Evolutionary conservation across 2,888 invertebrate species (phyloP).

Genomic region (Melolontha melolontha): DNA sequence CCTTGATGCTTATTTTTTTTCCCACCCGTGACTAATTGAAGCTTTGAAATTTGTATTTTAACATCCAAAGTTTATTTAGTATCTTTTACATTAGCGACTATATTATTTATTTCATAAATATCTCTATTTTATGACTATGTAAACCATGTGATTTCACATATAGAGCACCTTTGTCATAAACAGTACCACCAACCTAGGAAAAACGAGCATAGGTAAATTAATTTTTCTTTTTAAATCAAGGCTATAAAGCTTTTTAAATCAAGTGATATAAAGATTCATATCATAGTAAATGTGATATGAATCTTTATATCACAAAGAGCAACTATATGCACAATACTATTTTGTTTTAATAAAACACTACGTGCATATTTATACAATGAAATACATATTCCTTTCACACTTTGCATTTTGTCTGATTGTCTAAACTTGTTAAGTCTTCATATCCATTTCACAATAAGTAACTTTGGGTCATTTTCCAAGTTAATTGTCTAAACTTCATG

Average conservation of each 20-base stretch:
- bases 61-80: slow-evolving; percentile 89
- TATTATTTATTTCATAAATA: slow-evolving; percentile 76
- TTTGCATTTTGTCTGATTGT: slow-evolving; percentile 87
- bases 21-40: slow-evolving; percentile 86
- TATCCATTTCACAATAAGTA: slow-evolving; percentile 91
- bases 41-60: slow-evolving; percentile 87
- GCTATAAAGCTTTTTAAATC: slow-evolving; percentile 90
- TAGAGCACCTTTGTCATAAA: slow-evolving; percentile 99
- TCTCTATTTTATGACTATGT: slow-evolving; percentile 79
- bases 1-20: too few species aligned
- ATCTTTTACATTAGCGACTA: slow-evolving; percentile 83
- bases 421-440: slow-evolving; percentile 94
- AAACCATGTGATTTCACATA: slow-evolving; percentile 97
- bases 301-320: slow-evolving; percentile 94
- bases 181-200: slow-evolving; percentile 98
- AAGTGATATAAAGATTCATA: slow-evolving; percentile 98
- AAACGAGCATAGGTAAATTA: slow-evolving; percentile 99
- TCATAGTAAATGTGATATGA: slow-evolving; percentile 84
- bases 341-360: slow-evolving; percentile 91
- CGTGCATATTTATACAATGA: slow-evolving; percentile 96
- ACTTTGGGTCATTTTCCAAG: slow-evolving; percentile 95
- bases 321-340: slow-evolving; percentile 91
- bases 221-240: slow-evolving; percentile 90
- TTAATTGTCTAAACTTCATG: slow-evolving; percentile 95
- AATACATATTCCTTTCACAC: slow-evolving; percentile 87